These are phyloP conservation scores for Rotaria magnacalcarata DNA, from an alignment of 2,888 invertebrate genomes.

Conservation along the genomic window DNA sequence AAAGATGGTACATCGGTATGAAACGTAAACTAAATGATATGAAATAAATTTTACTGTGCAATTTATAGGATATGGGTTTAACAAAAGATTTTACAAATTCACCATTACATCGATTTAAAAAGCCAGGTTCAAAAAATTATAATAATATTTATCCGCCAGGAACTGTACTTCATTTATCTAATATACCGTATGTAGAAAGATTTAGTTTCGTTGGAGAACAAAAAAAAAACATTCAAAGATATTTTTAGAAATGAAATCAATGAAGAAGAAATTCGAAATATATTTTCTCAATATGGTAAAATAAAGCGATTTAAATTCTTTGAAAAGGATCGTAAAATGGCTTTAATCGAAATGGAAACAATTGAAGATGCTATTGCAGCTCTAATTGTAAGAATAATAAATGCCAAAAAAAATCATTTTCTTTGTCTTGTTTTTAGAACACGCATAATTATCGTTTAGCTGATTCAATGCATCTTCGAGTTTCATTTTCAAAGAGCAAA, in stretches of 20 bases:
- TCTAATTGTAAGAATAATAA: slow-evolving; percentile 69
- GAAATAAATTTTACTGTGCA: slow-evolving; percentile 7
- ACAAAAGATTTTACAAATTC: slow-evolving; percentile 98
- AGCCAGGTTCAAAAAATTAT: slow-evolving; percentile 98
- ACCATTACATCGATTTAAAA: slow-evolving; percentile 91
- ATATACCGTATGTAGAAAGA: slow-evolving; percentile 81
- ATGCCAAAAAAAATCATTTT: neutral
- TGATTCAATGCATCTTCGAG: slow-evolving; percentile 94
- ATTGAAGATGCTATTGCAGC: slow-evolving; percentile 94
- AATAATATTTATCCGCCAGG: slow-evolving; percentile 99
- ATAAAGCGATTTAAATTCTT: slow-evolving; percentile 93
- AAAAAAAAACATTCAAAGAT: neutral
- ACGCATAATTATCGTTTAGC: slow-evolving; percentile 88
- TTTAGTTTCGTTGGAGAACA: neutral
- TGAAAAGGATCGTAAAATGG: slow-evolving; percentile 99
- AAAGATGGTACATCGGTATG: slow-evolving; percentile 77
- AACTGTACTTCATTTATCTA: slow-evolving; percentile 94
- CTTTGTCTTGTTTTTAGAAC: slow-evolving; percentile 46
- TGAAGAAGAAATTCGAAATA: slow-evolving; percentile 86
- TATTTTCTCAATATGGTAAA: slow-evolving; percentile 76
- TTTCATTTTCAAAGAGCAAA: slow-evolving; percentile 83
- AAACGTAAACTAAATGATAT: neutral
- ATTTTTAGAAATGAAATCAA: slow-evolving; percentile 74
- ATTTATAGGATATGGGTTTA: slow-evolving; percentile 76
- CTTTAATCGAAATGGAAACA: slow-evolving; percentile 85